Evolutionary conservation across 2,113 vertebrate genomes (phyloP), one percentile per base, ranked within the genome.

Genomic region (Oreotrochilus melanogaster): DNA sequence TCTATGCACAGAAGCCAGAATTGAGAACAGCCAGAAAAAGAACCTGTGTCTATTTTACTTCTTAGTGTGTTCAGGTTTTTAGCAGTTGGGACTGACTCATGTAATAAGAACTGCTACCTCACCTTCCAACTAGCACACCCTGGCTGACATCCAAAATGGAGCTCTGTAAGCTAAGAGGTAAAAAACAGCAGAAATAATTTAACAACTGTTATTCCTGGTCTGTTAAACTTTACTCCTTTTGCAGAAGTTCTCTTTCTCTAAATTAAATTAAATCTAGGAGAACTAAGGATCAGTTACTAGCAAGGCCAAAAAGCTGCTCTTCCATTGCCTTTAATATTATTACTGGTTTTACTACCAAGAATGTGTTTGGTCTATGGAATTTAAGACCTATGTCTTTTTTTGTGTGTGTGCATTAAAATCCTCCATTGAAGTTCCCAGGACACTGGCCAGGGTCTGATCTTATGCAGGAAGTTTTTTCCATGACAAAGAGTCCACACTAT

Each of bases 121-220:
- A 92, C 89, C 91, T 95, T 81, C 86, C 86, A 97, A 72, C 45
- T 67, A 81, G 60, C 53, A 70, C 14, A 74, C 0, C 0, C 61
- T 91, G 89, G 69, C 91, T 95, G 53, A 43, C 48, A 78, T 48
- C 60, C 92, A 95, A 71, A 78, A 60, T 0, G 67, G 9, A 81
- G 21, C 56, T 86, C 53, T 60, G 18, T 30, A 84, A 88, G 67
- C 42, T 56, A 47, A 67, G 76, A 48, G 31, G 56, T 51, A 95
- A 88, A 86, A 88, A 81, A 11, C 25, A 80, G 51, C 48, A 89
- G 64, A 92, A 93, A 81, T 86, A 75, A 82, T 86, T 93, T 80
- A 92, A 75, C 48, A 56, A 80, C 48, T 93, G 76, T 84, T 93
- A 72, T 33, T 93, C 25, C 60, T 67, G 25, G 17, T 78, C 53